Base-by-base conservation (phyloP, 2,797 vertebrate genomes). In the Ispidina picta region DNA sequence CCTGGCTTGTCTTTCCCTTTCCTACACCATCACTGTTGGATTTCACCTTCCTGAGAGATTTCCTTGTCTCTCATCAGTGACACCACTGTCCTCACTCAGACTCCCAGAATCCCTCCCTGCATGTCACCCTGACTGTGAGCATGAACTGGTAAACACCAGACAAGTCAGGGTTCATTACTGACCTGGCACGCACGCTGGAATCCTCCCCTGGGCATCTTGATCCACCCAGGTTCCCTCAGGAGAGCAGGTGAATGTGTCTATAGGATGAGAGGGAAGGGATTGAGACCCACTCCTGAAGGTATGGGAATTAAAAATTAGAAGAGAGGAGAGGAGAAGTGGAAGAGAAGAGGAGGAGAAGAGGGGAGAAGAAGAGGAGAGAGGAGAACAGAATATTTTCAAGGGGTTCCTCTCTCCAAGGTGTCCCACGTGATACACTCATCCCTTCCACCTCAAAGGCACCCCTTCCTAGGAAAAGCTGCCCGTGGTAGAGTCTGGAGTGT, bases 161-260 rank as follows among this genome's bases (percentile, higher is more conserved):
- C 4, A 23, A 83, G 9, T 51, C 29, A 70, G 52, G 18, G 29
- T 12, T 52, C 60, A 59, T 70, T 68, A 93, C 94, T 92, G 79
- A 98, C 98, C 98, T 95, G 98, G 98, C 59, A 98, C 83, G 56
- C 98, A 98, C 41, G 89, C 44, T 31, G 98, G 98, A 64, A 97
- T 94, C 80, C 95, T 95, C 10, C 55, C 64, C 15, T 87, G 97
- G 21, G 88, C 95, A 4, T 89, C 66, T 70, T 51, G 64, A 37
- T 97, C 97, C 86, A 94, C 94, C 98, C 98, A 98, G 49, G 88
- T 89, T 72, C 98, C 97, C 79, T 97, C 93, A 22, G 97, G 70
- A 23, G 97, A 97, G 93, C 98, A 98, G 62, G 95, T 97, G 39
- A 97, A 98, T 14, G 20, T 54, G 16, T 81, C 97, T 97, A 92